A percentile compares a stretch with the other conserved stretches of the same genome.
These are phyloP conservation scores for Graptemys geographica DNA, from an alignment of 2,797 vertebrate genomes.

Conservation along the genomic window DNA sequence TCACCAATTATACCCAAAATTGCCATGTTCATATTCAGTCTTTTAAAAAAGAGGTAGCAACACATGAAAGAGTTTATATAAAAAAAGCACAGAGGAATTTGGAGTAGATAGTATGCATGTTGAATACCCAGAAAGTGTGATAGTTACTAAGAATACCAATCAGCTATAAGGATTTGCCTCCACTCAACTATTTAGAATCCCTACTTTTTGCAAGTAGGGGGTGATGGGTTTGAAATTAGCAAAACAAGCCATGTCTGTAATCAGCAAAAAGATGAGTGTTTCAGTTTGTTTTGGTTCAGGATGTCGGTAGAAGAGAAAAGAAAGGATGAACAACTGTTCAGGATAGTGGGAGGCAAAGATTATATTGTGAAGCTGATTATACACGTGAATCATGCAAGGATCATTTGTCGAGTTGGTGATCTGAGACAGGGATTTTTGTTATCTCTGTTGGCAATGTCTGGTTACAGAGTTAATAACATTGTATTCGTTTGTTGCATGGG, in stretches of 20 bases:
- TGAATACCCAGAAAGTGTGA: neutral
- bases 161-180: neutral
- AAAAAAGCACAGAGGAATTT: neutral
- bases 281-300: neutral
- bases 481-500: neutral
- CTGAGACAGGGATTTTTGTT: neutral
- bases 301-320: neutral
- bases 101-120: neutral
- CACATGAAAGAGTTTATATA: neutral
- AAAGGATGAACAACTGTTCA: neutral
- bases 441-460: neutral
- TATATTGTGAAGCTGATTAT: neutral
- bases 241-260: neutral
- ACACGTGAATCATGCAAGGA: neutral
- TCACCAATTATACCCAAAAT: neutral
- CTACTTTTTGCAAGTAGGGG: neutral
- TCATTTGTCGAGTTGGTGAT: neutral
- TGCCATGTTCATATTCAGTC: neutral
- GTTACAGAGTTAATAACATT: neutral
- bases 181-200: neutral
- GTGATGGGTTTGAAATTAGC: neutral
- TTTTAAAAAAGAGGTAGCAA: neutral
- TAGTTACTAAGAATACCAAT: neutral
- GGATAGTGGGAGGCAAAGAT: neutral
- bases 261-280: neutral